Conservation (phyloP, 2,113 vertebrate genomes). For the Prinia subflava region DNA sequence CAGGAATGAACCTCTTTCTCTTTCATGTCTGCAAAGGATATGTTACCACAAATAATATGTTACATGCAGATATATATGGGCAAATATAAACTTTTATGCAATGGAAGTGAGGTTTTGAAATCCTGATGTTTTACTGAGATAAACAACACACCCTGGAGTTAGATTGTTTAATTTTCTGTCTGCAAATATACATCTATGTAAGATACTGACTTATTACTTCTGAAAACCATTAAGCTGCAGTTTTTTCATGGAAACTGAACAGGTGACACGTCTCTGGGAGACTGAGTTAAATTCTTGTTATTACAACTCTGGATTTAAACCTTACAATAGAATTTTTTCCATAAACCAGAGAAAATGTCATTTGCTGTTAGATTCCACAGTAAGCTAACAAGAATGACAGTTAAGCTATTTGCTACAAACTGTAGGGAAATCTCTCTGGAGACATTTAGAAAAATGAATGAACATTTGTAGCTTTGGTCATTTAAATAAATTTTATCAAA, state of each 20-base stretch:
- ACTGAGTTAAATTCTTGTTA: neutral
- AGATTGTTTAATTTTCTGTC: neutral
- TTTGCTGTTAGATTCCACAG: neutral
- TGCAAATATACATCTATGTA: neutral
- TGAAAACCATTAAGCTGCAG: neutral
- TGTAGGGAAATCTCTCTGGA: neutral
- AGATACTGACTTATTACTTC: neutral
- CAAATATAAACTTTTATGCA: neutral
- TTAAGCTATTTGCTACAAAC: neutral
- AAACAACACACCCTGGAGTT: neutral
- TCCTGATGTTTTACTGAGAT: neutral
- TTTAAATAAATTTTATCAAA: neutral
- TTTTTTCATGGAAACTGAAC: neutral
- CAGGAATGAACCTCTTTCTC: neutral
- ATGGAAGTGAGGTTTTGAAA: neutral
- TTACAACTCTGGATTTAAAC: neutral
- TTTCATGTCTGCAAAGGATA: neutral
- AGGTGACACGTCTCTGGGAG: neutral
- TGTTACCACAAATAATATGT: neutral
- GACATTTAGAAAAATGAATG: neutral
- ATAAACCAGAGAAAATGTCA: neutral
- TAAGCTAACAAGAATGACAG: neutral
- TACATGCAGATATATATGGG: neutral
- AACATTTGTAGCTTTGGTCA: neutral
- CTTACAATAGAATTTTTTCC: neutral